Evolutionary conservation across 2,113 vertebrate genomes (phyloP).

Genomic region (Hemibates koningsi): DNA sequence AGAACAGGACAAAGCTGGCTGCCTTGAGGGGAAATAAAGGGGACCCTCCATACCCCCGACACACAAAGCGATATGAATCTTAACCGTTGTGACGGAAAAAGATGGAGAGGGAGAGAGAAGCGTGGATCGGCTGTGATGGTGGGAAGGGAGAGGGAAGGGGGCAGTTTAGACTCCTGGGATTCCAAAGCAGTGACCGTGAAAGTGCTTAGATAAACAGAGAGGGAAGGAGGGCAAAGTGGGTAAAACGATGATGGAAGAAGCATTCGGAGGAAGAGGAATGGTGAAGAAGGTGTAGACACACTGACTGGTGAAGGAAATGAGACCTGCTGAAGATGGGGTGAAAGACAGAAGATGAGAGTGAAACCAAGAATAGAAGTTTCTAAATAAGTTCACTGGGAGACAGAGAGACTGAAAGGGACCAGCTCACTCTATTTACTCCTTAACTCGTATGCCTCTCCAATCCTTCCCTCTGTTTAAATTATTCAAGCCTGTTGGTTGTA

Average conservation of each 20-base stretch:
- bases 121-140: slow-evolving; percentile 32
- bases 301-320: slow-evolving; percentile 47
- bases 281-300: slow-evolving; percentile 20
- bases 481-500: slow-evolving; percentile 49
- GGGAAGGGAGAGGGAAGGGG: slow-evolving; percentile 43
- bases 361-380: slow-evolving; percentile 43
- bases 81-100: slow-evolving; percentile 69
- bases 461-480: slow-evolving; percentile 46
- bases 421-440: slow-evolving; percentile 27
- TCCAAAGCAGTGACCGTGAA: slow-evolving; percentile 80
- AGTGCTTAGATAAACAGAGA: slow-evolving; percentile 81
- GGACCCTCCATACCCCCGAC: slow-evolving; percentile 43
- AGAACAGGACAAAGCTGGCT: slow-evolving; percentile 63
- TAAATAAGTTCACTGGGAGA: slow-evolving; percentile 34
- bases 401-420: background rate
- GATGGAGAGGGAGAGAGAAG: slow-evolving; percentile 61
- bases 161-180: slow-evolving; percentile 73
- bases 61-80: slow-evolving; percentile 63
- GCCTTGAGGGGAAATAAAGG: slow-evolving; percentile 42
- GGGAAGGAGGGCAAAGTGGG: background rate
- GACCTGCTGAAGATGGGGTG: slow-evolving; percentile 20
- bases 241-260: slow-evolving; percentile 22
- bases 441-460: background rate
- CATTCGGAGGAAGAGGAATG: slow-evolving; percentile 21
- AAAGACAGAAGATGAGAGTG: slow-evolving; percentile 17